Base-by-base conservation (phyloP, 1,140 invertebrate genomes). In the Nasonia vitripennis region DNA sequence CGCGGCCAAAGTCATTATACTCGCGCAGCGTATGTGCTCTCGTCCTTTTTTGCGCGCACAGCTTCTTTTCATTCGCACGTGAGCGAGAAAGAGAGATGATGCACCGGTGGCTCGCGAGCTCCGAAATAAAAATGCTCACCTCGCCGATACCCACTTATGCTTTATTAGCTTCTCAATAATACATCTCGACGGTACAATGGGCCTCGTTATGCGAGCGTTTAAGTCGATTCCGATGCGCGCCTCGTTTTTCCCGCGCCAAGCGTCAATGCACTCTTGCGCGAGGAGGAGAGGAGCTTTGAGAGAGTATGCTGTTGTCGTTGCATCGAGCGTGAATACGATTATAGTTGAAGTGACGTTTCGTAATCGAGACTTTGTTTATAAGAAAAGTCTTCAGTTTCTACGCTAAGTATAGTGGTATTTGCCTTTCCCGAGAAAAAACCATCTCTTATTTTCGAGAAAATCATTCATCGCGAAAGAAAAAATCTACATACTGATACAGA, bases 161-260 rank as follows among this genome's bases (percentile, higher is more conserved):
- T 82, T 86, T 86, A 86, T 86, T 86, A 86, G 85, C 78, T 86
- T 34, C 85, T 86, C 85, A 86, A 86, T 86, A 78, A 86, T 86
- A 85, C 79, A 85, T 85, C 84, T 75, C 51, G 73, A 48, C 20
- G 55, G 79, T 70, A 85, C 79, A 85, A 85, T 85, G 84, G 84
- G 55, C 55, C 78, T 85, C 84, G 70, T 85, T 85, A 85, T 81
- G 70, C 78, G 71, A 80, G 79, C 78, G 79, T 85, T 85, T 85
- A 85, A 85, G 48, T 85, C 70, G 62, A 80, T 85, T 79, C 70
- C 84, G 48, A 85, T 81, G 70, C 45, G 67, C 70, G 71, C 51
- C 34, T 17, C 51, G 51, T 62, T 62, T 62, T 45, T 9, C 34
- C 5, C 5, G 34, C 34, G 34, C 81, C 37, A 1, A 17, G 55